Evolutionary conservation across 1,140 invertebrate species (phyloP), one percentile per base, ranked within the genome.

Genomic region (Rhagoletis pomonella): DNA sequence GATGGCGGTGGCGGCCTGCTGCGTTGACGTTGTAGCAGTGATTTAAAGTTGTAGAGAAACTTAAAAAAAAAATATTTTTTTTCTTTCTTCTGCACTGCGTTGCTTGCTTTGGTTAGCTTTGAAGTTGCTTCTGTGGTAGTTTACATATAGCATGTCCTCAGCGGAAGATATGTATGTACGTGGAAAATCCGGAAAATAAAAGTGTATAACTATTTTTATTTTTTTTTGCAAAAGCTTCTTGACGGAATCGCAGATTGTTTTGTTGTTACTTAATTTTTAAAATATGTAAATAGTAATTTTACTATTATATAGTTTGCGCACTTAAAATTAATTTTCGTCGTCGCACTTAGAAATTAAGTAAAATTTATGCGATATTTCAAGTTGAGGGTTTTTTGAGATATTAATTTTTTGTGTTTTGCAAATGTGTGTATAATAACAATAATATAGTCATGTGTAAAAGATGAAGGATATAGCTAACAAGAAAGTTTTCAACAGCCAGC

Each of bases 321-420:
- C 73, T 81, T 81, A 81, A 81, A 81, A 81, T 12, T 81, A 81
- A 3, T 19, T 58, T 81, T 77, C 44, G n/a, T 50, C 73, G 47
- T 81, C 55, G 73, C 19, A 29, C 73, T 81, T 81, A 81, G 47
- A 55, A 55, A 81, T 29, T 81, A 55, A 81, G 73, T 55, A 29
- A 55, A 81, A 81, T 81, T 81, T 81, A 81, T 81, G 73, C 73
- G 73, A 81, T 81, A 81, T 81, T 81, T 81, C 47, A 55, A 81
- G 9, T 55, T 17, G 29, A 29, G 29, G 29, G 10, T 81, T 69
- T 81, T 14, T 44, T 5, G 7, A 17, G 39, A 55, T 81, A 19
- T 29, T 17, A 55, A 10, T 55, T 50, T 81, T 67, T 50, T 77
- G 69, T 77, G 17, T 77, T 47, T 47, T 77, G 44, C 69, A 50